Evolutionary conservation across 2,113 vertebrate genomes (phyloP), one percentile per base, ranked within the genome.

Genomic region (Xenopus laevis): DNA sequence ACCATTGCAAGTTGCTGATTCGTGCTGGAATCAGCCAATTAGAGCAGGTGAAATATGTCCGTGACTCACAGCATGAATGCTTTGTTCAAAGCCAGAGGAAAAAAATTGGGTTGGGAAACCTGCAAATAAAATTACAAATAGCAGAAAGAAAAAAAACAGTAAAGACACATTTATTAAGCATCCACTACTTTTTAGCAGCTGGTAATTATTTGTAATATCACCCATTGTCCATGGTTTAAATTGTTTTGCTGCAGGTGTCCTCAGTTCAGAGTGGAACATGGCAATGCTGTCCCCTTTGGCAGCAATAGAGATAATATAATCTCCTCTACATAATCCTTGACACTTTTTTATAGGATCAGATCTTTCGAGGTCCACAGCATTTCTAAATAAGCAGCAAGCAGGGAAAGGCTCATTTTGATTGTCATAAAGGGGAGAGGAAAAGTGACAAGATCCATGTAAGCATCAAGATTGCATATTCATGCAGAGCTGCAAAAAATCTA

Each of bases 331-430:
- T 17, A 50, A 52, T 60, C 58, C 58, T 60, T 60, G 58, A 23
- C 21, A 27, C 58, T 23, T 60, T 60, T 21, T 11, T 27, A 23
- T 18, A 60, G 2, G 46, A 45, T n/a, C 27, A 69, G n/a, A 20
- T 55, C 52, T 57, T 44, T n/a, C 57, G 18, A 77, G 20, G 50
- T n/a, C 59, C 47, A 76, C 45, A 45, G 65, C 52, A 45, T 30
- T n/a, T 64, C 18, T 46, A 50, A 70, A 57, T 70, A 64, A 27
- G 66, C 64, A 70, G 33, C 60, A 63, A 18, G 23, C 60, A 18
- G 47, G 66, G 57, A 53, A 55, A 16, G 65, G 20, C 69, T 70
- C 61, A 64, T 77, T 77, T 77, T 70, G 74, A 77, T 77, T 77
- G 74, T 64, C 74, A 77, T 70, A 64, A 9, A 60, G 74, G 61